phyloP scores from a whole-genome alignment of 2,888 invertebrate genomes.

The Acleris sparsana region DNA sequence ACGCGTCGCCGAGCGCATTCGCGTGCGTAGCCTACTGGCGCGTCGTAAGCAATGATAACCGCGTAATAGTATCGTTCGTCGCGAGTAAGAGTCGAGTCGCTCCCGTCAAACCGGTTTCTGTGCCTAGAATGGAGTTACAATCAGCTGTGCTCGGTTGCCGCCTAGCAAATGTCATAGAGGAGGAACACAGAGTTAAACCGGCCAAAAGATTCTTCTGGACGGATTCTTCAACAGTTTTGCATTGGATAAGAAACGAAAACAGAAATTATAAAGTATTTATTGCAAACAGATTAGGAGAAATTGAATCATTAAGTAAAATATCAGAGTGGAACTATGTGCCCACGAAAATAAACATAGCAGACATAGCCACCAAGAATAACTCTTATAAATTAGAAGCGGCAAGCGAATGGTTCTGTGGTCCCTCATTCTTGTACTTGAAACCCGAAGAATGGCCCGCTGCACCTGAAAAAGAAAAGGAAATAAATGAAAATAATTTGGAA shows the following conservation, averaged over 20 bases:
- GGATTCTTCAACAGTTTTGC: slow-evolving; percentile 14
- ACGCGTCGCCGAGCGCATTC: slow-evolving; percentile 34
- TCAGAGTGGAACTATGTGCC: slow-evolving; percentile 22
- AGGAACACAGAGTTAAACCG: slow-evolving; percentile 16
- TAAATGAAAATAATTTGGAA: neutral
- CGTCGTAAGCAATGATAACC: slow-evolving; percentile 3
- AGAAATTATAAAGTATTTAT: slow-evolving; percentile 45
- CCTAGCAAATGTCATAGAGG: neutral
- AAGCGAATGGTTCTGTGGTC: slow-evolving; percentile 21
- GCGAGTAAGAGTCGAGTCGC: slow-evolving; percentile 31
- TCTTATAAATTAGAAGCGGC: neutral
- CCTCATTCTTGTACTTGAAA: slow-evolving; percentile 8
- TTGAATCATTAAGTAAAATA: slow-evolving; percentile 14
- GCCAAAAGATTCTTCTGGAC: slow-evolving; percentile 11
- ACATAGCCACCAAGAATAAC: slow-evolving; percentile 22
- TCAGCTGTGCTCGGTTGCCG: slow-evolving; percentile 19
- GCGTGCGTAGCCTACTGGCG: slow-evolving; percentile 36
- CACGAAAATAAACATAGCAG: slow-evolving; percentile 24
- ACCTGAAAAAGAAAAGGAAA: neutral
- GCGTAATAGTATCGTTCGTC: slow-evolving; percentile 20
- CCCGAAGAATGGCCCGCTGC: slow-evolving; percentile 17
- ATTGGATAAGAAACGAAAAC: slow-evolving; percentile 43
- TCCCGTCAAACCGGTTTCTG: slow-evolving; percentile 28
- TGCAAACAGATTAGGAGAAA: slow-evolving; percentile 27
- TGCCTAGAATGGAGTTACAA: slow-evolving; percentile 25